Evolutionary conservation across 2,888 invertebrate species (phyloP), one percentile per base, ranked within the genome.

Genomic region (Cistogaster globosa): DNA sequence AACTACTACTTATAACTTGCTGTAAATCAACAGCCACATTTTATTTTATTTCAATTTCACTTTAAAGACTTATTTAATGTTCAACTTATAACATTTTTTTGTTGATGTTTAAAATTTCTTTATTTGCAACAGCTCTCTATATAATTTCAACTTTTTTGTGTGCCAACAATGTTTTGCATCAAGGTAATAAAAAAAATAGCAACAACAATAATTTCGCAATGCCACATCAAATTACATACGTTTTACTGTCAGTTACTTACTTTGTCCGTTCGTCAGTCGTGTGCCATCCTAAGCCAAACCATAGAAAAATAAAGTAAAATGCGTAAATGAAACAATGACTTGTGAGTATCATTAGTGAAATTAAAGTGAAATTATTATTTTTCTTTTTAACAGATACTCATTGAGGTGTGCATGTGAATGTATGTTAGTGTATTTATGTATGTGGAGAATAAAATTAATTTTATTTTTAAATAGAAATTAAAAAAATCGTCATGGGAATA

Each of bases 331-430:
- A 79, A 71, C 63, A 60, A 53, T 74, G 60, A 68, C 62, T 78
- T 71, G 80, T 67, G 68, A 68, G 71, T 53, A 79, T 79, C 79
- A 84, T 84, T 79, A 84, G 83, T 69, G 74, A 79, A 83, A 83
- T 83, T 83, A 79, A 83, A 83, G 79, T 75, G 83, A 79, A 84
- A 84, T 84, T 84, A 63, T 69, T 69, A 26, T 68, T 69, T 53
- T 32, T 32, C 6, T 32, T 6, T 32, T 26, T 26, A 18, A 53
- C 51, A 53, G 9, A 53, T 14, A 53, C 51, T 53, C 1, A 42
- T 42, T 42, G 8, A 32, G 0, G 32, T 6, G 2, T 32, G 32
- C 6, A 32, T 32, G 8, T 32, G 8, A 5, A 8, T 32, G 6
- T 32, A 8, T 8, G 32, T 32, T 32, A 32, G 26, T 26, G 26